A percentile compares a stretch with the other conserved stretches of the same genome.
Evolutionary conservation across 2,888 invertebrate genomes (phyloP).

Genomic region (Chrysodeixis includens): DNA sequence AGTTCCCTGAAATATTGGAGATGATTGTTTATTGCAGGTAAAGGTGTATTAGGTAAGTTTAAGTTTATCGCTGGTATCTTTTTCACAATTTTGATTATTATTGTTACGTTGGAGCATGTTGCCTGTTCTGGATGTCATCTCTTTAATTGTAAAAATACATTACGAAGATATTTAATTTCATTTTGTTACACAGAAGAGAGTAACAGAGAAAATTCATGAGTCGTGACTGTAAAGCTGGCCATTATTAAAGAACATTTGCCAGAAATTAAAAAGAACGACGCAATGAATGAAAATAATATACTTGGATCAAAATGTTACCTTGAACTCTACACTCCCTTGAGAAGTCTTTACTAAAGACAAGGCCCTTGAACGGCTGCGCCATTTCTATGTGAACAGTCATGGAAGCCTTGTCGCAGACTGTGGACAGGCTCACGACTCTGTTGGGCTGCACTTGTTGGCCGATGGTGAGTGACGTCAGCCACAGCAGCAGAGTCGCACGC

Average conservation of each 20-base stretch:
- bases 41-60: too few species aligned
- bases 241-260: too few species aligned
- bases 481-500: slow-evolving; percentile 74
- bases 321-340: slow-evolving; percentile 91
- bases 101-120: too few species aligned
- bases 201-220: too few species aligned
- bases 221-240: too few species aligned
- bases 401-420: slow-evolving; percentile 90
- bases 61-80: too few species aligned
- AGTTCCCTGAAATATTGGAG: slow-evolving; percentile 76
- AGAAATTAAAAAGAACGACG: too few species aligned
- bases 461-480: slow-evolving; percentile 61
- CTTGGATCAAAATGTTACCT: slow-evolving; percentile 75
- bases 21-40: neutral
- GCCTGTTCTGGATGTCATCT: too few species aligned
- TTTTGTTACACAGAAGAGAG: too few species aligned
- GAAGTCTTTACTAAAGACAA: slow-evolving; percentile 93
- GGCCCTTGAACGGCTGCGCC: slow-evolving; percentile 91
- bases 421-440: slow-evolving; percentile 89
- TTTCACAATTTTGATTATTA: too few species aligned
- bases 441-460: slow-evolving; percentile 79
- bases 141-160: too few species aligned
- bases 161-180: too few species aligned
- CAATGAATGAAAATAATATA: neutral
- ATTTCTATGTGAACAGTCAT: slow-evolving; percentile 90